A percentile compares a stretch with the other conserved stretches of the same genome.
These are phyloP conservation scores for Campylomormyrus tamandua DNA, from an alignment of 2,113 vertebrate genomes.

Conservation along the genomic window DNA sequence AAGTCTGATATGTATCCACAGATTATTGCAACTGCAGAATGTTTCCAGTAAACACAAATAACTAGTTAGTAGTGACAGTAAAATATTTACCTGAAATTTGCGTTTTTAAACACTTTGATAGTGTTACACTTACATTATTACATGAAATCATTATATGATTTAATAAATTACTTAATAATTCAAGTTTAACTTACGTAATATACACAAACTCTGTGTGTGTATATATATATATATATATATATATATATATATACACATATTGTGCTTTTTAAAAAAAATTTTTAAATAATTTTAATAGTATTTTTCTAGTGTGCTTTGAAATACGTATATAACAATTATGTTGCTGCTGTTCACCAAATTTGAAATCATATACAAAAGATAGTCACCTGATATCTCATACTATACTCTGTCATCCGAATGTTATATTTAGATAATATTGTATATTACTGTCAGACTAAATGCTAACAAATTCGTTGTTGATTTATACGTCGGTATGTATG, in stretches of 20 bases:
- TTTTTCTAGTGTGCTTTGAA: background rate
- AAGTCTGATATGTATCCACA: background rate
- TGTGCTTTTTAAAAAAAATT: background rate
- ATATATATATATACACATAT: background rate
- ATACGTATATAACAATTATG: background rate
- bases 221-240: background rate
- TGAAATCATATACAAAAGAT: background rate
- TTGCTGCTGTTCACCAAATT: background rate
- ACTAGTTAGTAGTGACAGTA: background rate
- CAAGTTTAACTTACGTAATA: background rate
- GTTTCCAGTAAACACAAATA: background rate
- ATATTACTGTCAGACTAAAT: background rate
- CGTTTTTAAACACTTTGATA: background rate
- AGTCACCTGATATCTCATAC: background rate
- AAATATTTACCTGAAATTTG: background rate
- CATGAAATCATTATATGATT: background rate
- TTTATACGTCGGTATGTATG: background rate
- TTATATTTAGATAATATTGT: background rate
- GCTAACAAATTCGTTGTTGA: background rate
- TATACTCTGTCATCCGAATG: background rate
- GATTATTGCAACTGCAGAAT: background rate
- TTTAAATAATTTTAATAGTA: background rate
- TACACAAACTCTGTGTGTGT: background rate
- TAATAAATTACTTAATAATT: background rate
- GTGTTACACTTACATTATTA: background rate